Percentiles rank a stretch among this genome's conserved stretches.
These are phyloP conservation scores for Hemibagrus wyckioides DNA, from an alignment of 2,113 vertebrate species.

Conservation along the genomic window DNA sequence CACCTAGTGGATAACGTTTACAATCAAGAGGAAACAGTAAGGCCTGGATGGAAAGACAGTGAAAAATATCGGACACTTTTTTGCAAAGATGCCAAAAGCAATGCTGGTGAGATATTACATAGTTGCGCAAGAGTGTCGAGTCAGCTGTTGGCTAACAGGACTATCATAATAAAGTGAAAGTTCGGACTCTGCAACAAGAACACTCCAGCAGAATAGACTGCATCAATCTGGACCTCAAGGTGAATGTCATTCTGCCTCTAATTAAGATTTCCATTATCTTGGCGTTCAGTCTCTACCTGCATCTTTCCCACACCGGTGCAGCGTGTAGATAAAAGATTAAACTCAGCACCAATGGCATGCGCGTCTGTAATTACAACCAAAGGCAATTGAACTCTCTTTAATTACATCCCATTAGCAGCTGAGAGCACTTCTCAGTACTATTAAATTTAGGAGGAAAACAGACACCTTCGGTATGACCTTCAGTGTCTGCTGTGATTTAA, in stretches of 20 bases:
- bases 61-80: slow-evolving; percentile 32
- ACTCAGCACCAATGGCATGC: slow-evolving; percentile 47
- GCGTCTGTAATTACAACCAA: slow-evolving; percentile 66
- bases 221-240: slow-evolving; percentile 56
- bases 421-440: slow-evolving; percentile 51
- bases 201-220: background rate
- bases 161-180: slow-evolving; percentile 15
- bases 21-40: background rate
- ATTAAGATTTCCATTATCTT: slow-evolving; percentile 55
- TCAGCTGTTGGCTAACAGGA: slow-evolving; percentile 31
- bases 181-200: background rate
- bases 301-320: background rate
- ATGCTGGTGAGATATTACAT: slow-evolving; percentile 54
- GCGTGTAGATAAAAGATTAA: slow-evolving; percentile 46
- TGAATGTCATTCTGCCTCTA: slow-evolving; percentile 55
- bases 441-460: slow-evolving; percentile 10
- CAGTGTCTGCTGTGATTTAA: background rate
- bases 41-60: slow-evolving; percentile 45
- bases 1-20: slow-evolving; percentile 61
- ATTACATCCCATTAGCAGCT: slow-evolving; percentile 64
- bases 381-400: slow-evolving; percentile 63
- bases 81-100: slow-evolving; percentile 54
- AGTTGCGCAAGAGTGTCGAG: slow-evolving; percentile 20
- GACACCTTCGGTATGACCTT: slow-evolving; percentile 19
- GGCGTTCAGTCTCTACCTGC: slow-evolving; percentile 1